Conservation (phyloP, 1,140 invertebrate species). For the Orius insidiosus region DNA sequence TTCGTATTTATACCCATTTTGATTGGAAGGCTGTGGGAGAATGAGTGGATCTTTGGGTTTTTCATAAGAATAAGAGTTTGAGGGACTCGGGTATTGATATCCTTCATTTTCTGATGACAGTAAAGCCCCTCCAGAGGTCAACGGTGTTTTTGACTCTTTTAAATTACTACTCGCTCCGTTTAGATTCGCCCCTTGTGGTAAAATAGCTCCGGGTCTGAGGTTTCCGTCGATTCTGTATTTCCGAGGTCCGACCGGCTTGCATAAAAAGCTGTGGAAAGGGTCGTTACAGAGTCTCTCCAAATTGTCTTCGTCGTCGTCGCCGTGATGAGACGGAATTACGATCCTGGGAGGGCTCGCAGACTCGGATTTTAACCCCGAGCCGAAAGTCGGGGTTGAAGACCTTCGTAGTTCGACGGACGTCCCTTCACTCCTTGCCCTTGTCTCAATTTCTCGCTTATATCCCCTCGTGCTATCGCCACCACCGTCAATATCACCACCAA, state of each 20-base stretch:
- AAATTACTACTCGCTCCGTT: neutral
- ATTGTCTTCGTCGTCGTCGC: slow-evolving; percentile 11
- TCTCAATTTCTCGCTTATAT: slow-evolving; percentile 8
- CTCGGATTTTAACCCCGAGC: no score
- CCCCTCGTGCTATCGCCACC: neutral
- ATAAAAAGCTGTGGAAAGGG: slow-evolving; percentile 16
- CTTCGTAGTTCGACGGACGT: no score
- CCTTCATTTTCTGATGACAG: neutral
- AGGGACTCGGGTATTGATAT: neutral
- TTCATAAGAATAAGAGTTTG: neutral
- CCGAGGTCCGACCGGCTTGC: slow-evolving; percentile 10
- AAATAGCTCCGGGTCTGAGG: slow-evolving; percentile 7
- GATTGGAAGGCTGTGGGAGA: neutral
- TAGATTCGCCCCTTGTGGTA: slow-evolving; percentile 8
- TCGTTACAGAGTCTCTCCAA: slow-evolving; percentile 16
- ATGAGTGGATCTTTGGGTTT: neutral
- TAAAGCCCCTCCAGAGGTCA: neutral
- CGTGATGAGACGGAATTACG: slow-evolving; percentile 3
- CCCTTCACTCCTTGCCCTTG: slow-evolving; percentile 1
- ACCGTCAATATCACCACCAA: no score
- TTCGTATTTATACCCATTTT: neutral
- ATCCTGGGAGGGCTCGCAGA: no score
- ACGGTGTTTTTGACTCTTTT: neutral
- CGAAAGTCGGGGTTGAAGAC: no score
- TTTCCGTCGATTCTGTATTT: slow-evolving; percentile 9